Base-by-base conservation (phyloP, 1,140 invertebrate species). In the Neoseiulus cucumeris region DNA sequence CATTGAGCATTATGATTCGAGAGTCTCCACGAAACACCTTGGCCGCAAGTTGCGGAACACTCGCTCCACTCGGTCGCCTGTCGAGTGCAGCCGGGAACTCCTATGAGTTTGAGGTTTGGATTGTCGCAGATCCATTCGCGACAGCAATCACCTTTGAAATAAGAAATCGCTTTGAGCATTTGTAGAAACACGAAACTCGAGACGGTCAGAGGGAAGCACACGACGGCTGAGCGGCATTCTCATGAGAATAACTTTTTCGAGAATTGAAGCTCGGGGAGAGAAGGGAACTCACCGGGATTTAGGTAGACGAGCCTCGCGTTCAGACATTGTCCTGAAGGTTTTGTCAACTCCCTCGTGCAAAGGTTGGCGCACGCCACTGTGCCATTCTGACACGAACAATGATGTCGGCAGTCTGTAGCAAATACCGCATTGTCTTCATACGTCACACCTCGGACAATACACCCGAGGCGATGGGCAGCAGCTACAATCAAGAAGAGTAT, bases 91-190 rank as follows among this genome's bases (percentile, higher is more conserved):
- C 66, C 66, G 20, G 22, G 64, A 64, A 30, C 39, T 0, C 33
- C 18, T 5, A 2, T 65, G 33, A 65, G 9, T 51, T 67, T 44
- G 44, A 33, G 51, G n/a, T 65, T 25, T 28, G 45, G 59, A 14
- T 47, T 79, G 72, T 82, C 82, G 74, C 84, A 86, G 71, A 83
- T 80, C 84, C 84, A 86, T 73, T 85, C 82, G 66, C 82, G 76
- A 72, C 84, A 86, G 72, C 84, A 86, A 68, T 83, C 81, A 22
- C 80, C 82, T 7, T 80, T 9, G 33, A 39, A 39, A 39, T 9
- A 39, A 39, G 33, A 9, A 39, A 39, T 6, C 4, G 9, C 33
- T 9, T 39, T 4, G 9, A 39, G n/a, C n/a, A n/a, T n/a, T n/a
- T n/a, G n/a, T n/a, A n/a, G n/a, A 39, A 39, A 39, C 33, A 6